phyloP scores from a whole-genome alignment of 2,888 invertebrate species.

The Brachypterus glaber region DNA sequence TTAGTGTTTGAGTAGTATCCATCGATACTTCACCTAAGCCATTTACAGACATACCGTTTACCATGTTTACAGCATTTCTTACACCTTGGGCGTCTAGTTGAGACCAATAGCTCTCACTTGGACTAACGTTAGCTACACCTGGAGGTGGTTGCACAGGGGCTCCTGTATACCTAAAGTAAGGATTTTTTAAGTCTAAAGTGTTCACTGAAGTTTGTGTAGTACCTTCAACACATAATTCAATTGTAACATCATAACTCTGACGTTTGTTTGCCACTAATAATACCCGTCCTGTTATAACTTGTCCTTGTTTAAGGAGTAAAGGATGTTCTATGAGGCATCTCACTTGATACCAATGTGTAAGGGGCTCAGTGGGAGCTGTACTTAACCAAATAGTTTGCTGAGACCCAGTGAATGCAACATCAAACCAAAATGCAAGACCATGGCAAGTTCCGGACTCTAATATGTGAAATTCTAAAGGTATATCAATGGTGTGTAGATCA shows the following conservation, averaged over 20 bases:
- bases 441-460: slow-evolving; percentile 91
- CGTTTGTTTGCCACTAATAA: slow-evolving; percentile 86
- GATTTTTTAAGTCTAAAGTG: slow-evolving; percentile 94
- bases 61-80: slow-evolving; percentile 58
- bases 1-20: slow-evolving; percentile 53
- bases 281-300: slow-evolving; percentile 79
- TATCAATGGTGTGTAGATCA: slow-evolving; percentile 90
- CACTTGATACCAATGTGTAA: slow-evolving; percentile 99
- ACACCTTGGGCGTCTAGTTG: slow-evolving; percentile 69
- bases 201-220: slow-evolving; percentile 79
- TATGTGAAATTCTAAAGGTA: slow-evolving; percentile 88
- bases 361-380: slow-evolving; percentile 93
- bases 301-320: slow-evolving; percentile 89
- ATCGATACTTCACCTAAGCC: slow-evolving; percentile 64
- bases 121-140: slow-evolving; percentile 76
- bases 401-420: slow-evolving; percentile 90
- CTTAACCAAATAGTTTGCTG: slow-evolving; percentile 92
- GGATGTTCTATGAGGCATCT: slow-evolving; percentile 91
- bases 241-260: slow-evolving; percentile 98
- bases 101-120: slow-evolving; percentile 88
- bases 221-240: slow-evolving; percentile 85
- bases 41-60: slow-evolving; percentile 66
- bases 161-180: slow-evolving; percentile 94
- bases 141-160: slow-evolving; percentile 89
- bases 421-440: slow-evolving; percentile 98